phyloP scores from a whole-genome alignment of 1,140 invertebrate species.

The Drosophila equinoxialis region DNA sequence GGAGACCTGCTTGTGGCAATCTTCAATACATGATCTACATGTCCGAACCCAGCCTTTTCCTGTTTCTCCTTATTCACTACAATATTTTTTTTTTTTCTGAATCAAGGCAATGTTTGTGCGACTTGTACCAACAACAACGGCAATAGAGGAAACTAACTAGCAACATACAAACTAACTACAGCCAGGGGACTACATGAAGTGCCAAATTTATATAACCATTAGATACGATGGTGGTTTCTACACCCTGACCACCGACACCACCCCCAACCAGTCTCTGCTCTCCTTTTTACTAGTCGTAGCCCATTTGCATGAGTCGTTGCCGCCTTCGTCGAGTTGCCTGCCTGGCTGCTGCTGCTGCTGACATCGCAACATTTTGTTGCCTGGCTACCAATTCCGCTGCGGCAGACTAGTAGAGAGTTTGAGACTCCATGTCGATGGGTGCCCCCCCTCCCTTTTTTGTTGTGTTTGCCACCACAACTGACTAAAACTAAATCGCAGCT shows the following conservation, averaged over 20 bases:
- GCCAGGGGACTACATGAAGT: constrained; percentile 59
- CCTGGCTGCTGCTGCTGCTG: constrained; percentile 42
- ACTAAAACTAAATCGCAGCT: constrained; percentile 56
- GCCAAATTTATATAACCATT: constrained; percentile 74
- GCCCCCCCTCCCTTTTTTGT: neutral
- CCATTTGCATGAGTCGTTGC: constrained; percentile 73
- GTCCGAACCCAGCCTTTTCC: constrained; percentile 53
- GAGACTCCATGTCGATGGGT: constrained; percentile 22
- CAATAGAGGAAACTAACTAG: constrained; percentile 21
- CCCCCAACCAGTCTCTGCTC: constrained; percentile 13
- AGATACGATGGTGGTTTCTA: constrained; percentile 60
- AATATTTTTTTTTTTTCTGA: constrained; percentile 42
- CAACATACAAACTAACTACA: constrained; percentile 11
- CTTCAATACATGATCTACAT: constrained; percentile 40
- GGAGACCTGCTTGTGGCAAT: constrained; percentile 20
- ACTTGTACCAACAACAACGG: constrained; percentile 39
- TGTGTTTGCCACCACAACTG: neutral
- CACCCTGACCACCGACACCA: constrained; percentile 1
- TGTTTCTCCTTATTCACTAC: constrained; percentile 43
- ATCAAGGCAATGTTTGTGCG: constrained; percentile 44
- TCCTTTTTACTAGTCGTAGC: constrained; percentile 50
- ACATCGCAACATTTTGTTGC: constrained; percentile 79
- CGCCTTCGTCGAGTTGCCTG: constrained; percentile 35
- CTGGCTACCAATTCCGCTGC: constrained; percentile 74
- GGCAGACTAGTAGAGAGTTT: constrained; percentile 33